Base-by-base conservation (phyloP, 2,797 vertebrate genomes). In the Typhlichthys eigenmanni region DNA sequence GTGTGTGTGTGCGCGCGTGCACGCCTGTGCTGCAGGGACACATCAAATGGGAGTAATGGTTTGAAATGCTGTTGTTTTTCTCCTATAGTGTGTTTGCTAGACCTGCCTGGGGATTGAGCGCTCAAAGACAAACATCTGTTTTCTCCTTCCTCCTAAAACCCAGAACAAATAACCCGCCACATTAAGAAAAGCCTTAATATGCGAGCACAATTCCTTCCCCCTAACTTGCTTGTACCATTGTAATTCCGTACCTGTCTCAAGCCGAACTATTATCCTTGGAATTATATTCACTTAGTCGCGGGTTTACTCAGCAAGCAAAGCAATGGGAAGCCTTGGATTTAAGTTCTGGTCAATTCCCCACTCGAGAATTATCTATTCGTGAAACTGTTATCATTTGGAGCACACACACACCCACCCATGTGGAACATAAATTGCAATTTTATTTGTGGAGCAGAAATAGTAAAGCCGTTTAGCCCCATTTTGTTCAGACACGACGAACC, bases 111-210 rank as follows among this genome's bases (percentile, higher is more conserved):
- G 80, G 85, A 87, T 51, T 48, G 64, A 73, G 54, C 46, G 47
- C 55, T 78, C 60, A n/a, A 83, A 80, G 75, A 58, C 72, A 81
- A 87, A 82, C 91, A 90, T 87, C 84, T 90, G 87, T 85, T 85
- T 80, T 57, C 63, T 76, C 48, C 62, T 60, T 60, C 49, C 32
- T 50, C 52, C 47, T 51, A 71, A 78, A 75, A 75, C 62, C 72
- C 63, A 55, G 60, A 76, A 72, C 68, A 85, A 79, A 82, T 66
- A 69, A 51, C 67, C 58, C 11, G 13, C 59, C 46, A 67, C 75
- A 80, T 73, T 74, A 66, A 64, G 78, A 72, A 43, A 73, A 58
- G 78, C 59, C 72, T 81, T 78, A 75, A 69, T 49, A 60, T 55
- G 58, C 69, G 70, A 56, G 14, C 54, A 49, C 17, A 13, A 47